These are phyloP conservation scores for Chelonia mydas DNA, from an alignment of 2,797 vertebrate genomes.

Conservation along the genomic window DNA sequence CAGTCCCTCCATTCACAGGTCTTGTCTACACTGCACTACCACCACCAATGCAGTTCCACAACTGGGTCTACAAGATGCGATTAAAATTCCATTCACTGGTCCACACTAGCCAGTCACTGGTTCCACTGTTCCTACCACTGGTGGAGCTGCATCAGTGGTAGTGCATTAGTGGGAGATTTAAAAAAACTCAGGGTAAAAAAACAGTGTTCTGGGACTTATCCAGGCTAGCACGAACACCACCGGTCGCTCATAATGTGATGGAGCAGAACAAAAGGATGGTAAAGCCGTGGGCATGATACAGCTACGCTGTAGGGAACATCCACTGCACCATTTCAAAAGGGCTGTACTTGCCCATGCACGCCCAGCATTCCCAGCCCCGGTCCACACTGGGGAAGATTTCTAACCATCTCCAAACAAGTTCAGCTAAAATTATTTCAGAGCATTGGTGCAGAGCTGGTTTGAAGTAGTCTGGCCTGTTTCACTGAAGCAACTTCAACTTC, in stretches of 20 bases:
- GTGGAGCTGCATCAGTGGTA: neutral
- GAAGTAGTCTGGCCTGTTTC: neutral
- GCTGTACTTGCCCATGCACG: neutral
- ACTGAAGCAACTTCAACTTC: neutral
- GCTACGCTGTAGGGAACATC: neutral
- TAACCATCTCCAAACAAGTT: neutral
- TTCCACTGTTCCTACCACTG: neutral
- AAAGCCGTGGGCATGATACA: neutral
- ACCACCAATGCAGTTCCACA: neutral
- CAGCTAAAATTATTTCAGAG: neutral
- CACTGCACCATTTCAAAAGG: neutral
- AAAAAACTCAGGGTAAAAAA: neutral
- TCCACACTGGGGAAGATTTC: neutral
- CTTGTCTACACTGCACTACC: neutral
- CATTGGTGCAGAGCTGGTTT: neutral
- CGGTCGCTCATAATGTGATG: neutral
- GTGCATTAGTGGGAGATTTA: neutral
- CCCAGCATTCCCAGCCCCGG: neutral
- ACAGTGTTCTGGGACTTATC: neutral
- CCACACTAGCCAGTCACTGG: neutral
- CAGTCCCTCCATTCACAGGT: neutral
- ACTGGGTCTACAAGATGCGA: neutral
- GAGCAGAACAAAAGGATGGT: neutral
- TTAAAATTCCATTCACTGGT: neutral
- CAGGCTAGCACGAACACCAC: neutral